Evolutionary conservation across 2,888 invertebrate species (phyloP), one percentile per base, ranked within the genome.

Genomic region (Tipula vernalis): DNA sequence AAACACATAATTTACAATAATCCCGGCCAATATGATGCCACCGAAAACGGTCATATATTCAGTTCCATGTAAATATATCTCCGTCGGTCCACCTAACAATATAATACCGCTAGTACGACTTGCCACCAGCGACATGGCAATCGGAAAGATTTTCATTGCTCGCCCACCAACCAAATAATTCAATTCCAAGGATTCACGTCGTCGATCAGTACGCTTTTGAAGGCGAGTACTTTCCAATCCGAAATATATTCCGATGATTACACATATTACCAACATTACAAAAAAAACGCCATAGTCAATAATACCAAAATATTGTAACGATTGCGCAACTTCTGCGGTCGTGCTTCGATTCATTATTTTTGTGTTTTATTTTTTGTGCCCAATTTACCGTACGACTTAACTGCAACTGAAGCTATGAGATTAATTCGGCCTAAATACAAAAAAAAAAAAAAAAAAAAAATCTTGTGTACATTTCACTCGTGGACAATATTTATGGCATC

Each of bases 231-330:
- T 84, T 84, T 84, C 39, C 6, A 84, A 3, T 3, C 84, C 84
- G 15, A 39, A 84, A 90, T 95, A 96, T 47, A 96, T 91, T 0
- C 96, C 96, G 18, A 96, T 94, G 18, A 92, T 91, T 0, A 95
- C 94, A 90, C 95, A 96, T 28, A 94, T 91, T 3, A 93, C 91
- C 88, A 96, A 91, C 95, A 96, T 95, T 1, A 93, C 89, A 87
- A 93, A 93, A 90, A 96, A 96, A 88, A 96, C 94, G 1, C 94
- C 90, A 90, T 96, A 96, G 90, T 96, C 96, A 2, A 28, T 28
- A 28, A 28, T 28, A 1, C 28, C 28, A 28, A 28, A 28, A 28
- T 28, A 28, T 28, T 28, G 28, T 28, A 28, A 28, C 28, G 28
- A 28, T 28, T 28, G 28, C 1, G 2, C 28, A 28, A 28, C 28